A percentile compares a stretch with the other conserved stretches of the same genome.
phyloP scores from a whole-genome alignment of 2,888 invertebrate genomes.

The Sphecodes monilicornis region DNA sequence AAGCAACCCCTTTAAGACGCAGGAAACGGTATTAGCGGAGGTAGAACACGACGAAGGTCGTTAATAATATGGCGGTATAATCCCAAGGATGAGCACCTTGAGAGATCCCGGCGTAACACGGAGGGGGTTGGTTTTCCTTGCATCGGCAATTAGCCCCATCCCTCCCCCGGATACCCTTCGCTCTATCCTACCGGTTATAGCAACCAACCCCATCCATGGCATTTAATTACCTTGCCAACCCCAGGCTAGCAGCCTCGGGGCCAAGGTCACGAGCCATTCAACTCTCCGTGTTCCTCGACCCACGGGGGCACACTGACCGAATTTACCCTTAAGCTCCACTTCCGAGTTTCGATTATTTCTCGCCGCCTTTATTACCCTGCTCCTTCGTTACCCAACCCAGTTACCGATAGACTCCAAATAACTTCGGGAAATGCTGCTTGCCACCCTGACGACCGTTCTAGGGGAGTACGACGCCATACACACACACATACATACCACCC shows the following conservation, averaged over 20 bases:
- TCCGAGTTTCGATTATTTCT: slow-evolving; percentile 68
- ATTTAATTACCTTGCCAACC: slow-evolving; percentile 84
- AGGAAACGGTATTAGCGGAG: not conserved
- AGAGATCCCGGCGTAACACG: slow-evolving; percentile 74
- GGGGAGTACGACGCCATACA: too few species aligned
- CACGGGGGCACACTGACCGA: slow-evolving; percentile 83
- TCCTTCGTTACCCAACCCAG: slow-evolving; percentile 48
- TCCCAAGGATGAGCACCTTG: slow-evolving; percentile 80
- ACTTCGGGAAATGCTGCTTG: not conserved
- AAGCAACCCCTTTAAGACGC: not conserved
- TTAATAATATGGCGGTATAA: slow-evolving; percentile 65
- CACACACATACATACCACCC: too few species aligned
- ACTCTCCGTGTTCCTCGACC: slow-evolving; percentile 79
- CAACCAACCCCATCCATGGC: slow-evolving; percentile 82
- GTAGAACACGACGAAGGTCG: slow-evolving; percentile 33
- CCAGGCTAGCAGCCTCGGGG: slow-evolving; percentile 81
- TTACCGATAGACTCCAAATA: slow-evolving; percentile 13
- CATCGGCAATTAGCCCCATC: slow-evolving; percentile 83
- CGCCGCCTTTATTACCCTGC: slow-evolving; percentile 47
- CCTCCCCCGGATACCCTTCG: slow-evolving; percentile 79
- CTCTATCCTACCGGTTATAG: slow-evolving; percentile 80
- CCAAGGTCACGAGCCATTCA: slow-evolving; percentile 84
- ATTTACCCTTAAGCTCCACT: slow-evolving; percentile 77
- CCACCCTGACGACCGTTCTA: not conserved
- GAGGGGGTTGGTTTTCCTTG: slow-evolving; percentile 78